Conservation (phyloP, 2,888 invertebrate genomes). For the Calliopum simillimum region DNA sequence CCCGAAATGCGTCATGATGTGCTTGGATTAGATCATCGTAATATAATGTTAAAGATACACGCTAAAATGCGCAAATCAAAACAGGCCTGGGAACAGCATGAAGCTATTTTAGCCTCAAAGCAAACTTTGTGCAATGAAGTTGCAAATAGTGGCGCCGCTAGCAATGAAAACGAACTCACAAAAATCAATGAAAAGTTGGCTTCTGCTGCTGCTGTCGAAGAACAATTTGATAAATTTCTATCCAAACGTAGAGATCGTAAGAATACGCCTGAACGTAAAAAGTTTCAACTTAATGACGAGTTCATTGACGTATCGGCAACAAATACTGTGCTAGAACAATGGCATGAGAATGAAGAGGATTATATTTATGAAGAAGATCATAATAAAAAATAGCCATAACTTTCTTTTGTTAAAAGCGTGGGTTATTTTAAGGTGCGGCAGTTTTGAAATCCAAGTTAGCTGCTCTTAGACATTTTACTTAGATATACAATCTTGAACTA, state of each 20-base stretch:
- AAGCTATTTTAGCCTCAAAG: slow-evolving; percentile 22
- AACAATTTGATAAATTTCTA: slow-evolving; percentile 52
- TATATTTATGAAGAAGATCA: slow-evolving; percentile 51
- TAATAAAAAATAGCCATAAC: slow-evolving; percentile 26
- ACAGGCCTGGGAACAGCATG: slow-evolving; percentile 69
- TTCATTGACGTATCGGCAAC: not conserved
- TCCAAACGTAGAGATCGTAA: slow-evolving; percentile 49
- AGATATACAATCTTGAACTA: no score
- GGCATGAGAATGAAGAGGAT: slow-evolving; percentile 48
- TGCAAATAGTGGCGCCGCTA: not conserved
- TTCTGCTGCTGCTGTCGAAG: slow-evolving; percentile 40
- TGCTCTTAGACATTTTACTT: no score
- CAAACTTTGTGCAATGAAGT: not conserved
- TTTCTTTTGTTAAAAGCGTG: no score
- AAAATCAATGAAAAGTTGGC: slow-evolving; percentile 43
- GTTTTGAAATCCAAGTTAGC: no score
- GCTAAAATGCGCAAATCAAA: slow-evolving; percentile 70
- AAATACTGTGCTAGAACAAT: slow-evolving; percentile 7
- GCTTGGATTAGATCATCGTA: slow-evolving; percentile 76
- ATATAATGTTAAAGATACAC: slow-evolving; percentile 72
- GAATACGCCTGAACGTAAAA: slow-evolving; percentile 53
- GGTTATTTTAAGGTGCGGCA: no score
- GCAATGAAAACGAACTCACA: slow-evolving; percentile 9
- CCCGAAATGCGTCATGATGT: slow-evolving; percentile 81
- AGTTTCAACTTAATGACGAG: slow-evolving; percentile 41